Evolutionary conservation across 1,140 invertebrate genomes (phyloP).

Genomic region (Nymphalis io): DNA sequence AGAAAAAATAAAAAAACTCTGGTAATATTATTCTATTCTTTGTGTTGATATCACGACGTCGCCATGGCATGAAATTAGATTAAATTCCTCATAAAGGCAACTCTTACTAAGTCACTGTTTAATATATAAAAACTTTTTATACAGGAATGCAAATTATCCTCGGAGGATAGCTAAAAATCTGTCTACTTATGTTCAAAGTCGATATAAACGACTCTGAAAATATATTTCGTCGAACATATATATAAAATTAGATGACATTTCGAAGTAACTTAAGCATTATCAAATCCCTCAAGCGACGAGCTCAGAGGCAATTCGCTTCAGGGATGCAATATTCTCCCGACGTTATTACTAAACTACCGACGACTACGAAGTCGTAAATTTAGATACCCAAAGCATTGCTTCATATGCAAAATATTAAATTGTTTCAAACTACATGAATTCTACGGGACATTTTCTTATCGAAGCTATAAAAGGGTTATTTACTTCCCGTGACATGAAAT

Average conservation of each 20-base stretch:
- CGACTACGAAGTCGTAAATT: slow-evolving; percentile 41
- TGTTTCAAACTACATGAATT: neutral
- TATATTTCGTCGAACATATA: neutral
- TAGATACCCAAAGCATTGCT: slow-evolving; percentile 10
- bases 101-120: too few relatives aligned
- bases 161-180: too few relatives aligned
- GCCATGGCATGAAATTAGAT: too few relatives aligned
- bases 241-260: slow-evolving; percentile 4
- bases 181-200: too few relatives aligned
- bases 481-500: too few relatives aligned
- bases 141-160: too few relatives aligned
- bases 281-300: slow-evolving; percentile 8
- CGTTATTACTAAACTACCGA: slow-evolving; percentile 39
- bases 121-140: too few relatives aligned
- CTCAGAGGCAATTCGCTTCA: slow-evolving; percentile 33
- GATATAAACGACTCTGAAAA: neutral
- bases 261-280: slow-evolving; percentile 7
- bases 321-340: slow-evolving; percentile 40
- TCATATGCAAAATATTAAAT: slow-evolving; percentile 14
- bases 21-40: too few relatives aligned
- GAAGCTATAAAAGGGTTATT: too few relatives aligned
- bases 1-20: too few relatives aligned
- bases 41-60: too few relatives aligned
- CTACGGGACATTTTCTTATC: neutral
- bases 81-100: too few relatives aligned